Evolutionary conservation across 2,888 invertebrate species (phyloP).

Genomic region (Kryphioiulus occultus): DNA sequence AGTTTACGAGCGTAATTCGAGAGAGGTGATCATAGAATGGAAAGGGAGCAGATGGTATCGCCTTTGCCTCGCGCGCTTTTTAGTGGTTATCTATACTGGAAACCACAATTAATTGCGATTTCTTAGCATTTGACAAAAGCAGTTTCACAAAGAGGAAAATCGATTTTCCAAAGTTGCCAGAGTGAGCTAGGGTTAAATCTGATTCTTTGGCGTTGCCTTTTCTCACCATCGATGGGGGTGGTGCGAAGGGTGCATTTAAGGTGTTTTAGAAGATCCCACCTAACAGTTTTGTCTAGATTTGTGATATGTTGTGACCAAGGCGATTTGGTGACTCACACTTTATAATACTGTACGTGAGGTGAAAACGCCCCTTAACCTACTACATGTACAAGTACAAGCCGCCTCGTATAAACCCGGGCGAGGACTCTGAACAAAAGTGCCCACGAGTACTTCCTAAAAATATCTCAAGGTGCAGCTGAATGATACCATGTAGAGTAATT

Average conservation of each 20-base stretch:
- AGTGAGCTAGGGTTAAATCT: background rate
- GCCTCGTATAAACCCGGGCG: conserved; percentile 15
- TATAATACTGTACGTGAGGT: background rate
- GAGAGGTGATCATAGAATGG: too few relatives aligned
- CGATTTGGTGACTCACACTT: background rate
- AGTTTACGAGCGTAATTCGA: too few relatives aligned
- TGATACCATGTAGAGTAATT: background rate
- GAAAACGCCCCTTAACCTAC: background rate
- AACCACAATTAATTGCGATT: too few relatives aligned
- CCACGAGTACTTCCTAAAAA: background rate
- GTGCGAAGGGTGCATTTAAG: background rate
- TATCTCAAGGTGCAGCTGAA: background rate
- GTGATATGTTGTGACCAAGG: background rate
- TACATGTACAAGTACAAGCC: too few relatives aligned
- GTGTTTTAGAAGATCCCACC: background rate
- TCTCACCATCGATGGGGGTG: background rate
- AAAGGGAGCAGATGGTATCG: too few relatives aligned
- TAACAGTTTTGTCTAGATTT: background rate
- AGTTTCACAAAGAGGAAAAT: too few relatives aligned
- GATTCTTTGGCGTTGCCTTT: background rate
- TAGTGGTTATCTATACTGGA: too few relatives aligned
- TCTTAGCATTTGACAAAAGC: too few relatives aligned
- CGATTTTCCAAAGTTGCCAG: too few relatives aligned
- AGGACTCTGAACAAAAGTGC: background rate
- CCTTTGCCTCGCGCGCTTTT: too few relatives aligned